Base-by-base conservation (phyloP, 2,113 vertebrate genomes). In the Coturnix japonica region DNA sequence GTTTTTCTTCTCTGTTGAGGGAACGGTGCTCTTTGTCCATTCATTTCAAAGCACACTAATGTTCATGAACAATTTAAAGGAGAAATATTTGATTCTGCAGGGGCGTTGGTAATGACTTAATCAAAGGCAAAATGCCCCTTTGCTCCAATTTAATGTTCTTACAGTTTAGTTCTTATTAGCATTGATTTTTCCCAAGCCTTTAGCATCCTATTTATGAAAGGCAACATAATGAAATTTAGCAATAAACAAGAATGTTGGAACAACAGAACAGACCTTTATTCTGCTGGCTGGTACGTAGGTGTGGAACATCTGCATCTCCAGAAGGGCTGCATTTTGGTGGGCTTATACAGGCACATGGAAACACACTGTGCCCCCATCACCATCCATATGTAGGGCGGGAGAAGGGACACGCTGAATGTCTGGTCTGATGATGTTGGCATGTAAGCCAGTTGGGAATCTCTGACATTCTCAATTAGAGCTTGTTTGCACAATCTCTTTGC, bases 401-500 rank as follows among this genome's bases (percentile, higher is more conserved):
- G 56, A 60, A 44, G 76, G 69, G 70, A 39, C 5, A 17, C 2
- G 41, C 65, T 43, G 44, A 53, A 49, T 73, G 85, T 53, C 85
- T 57, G 35, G 60, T 1, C 25, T 8, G 61, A 11, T 54, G 54
- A 90, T 59, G 86, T 30, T 93, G 93, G 46, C 22, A 70, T 92
- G 81, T 26, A 12, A 91, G 53, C 76, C 89, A 59, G 15, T 16
- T 61, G 92, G 86, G 93, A 95, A 33, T 37, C 63, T 69, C 86
- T 95, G 93, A 91, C 92, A 93, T 96, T 96, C 91, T 89, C 86
- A 72, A 39, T 95, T 81, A 66, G 51, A 6, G 56, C 28, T 64
- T 80, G 78, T 94, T 91, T 92, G 95, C 94, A 87, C 75, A 66
- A 51, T 17, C 23, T 43, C 66, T 93, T 59, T 82, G 84, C 89